phyloP scores from a whole-genome alignment of 2,888 invertebrate species.

The Megalurothrips usitatus region DNA sequence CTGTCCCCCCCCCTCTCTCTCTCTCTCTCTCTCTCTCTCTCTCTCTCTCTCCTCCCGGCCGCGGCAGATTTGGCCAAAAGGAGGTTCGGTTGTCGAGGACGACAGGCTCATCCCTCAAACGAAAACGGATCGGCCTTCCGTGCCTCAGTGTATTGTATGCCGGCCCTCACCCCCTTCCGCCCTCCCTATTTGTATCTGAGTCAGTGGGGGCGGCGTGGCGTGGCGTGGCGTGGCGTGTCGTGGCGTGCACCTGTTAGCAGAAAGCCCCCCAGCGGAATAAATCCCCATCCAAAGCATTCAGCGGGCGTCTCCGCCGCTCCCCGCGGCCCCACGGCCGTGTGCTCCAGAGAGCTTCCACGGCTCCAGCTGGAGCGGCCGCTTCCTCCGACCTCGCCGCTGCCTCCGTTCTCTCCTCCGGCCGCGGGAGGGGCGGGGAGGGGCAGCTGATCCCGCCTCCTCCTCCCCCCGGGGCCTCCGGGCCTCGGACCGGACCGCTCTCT shows the following conservation, averaged over 20 bases:
- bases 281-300: not conserved
- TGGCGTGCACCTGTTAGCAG: constrained; percentile 8
- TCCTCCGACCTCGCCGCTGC: no score
- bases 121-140: constrained; percentile 7
- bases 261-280: not conserved
- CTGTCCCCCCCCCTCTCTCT: not conserved
- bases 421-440: not conserved
- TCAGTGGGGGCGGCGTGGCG: no score
- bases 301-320: not conserved
- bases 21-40: no score
- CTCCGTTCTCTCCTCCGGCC: no score
- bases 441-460: no score
- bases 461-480: no score
- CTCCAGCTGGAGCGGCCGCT: not conserved
- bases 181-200: no score
- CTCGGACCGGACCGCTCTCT: no score
- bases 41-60: not conserved
- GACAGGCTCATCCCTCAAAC: constrained; percentile 15
- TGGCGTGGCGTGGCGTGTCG: not conserved
- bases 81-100: no score
- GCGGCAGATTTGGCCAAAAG: not conserved
- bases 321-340: not conserved
- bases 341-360: not conserved
- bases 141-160: not conserved
- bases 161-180: not conserved